Conservation (phyloP, 2,888 invertebrate genomes). For the Tineola bisselliella region DNA sequence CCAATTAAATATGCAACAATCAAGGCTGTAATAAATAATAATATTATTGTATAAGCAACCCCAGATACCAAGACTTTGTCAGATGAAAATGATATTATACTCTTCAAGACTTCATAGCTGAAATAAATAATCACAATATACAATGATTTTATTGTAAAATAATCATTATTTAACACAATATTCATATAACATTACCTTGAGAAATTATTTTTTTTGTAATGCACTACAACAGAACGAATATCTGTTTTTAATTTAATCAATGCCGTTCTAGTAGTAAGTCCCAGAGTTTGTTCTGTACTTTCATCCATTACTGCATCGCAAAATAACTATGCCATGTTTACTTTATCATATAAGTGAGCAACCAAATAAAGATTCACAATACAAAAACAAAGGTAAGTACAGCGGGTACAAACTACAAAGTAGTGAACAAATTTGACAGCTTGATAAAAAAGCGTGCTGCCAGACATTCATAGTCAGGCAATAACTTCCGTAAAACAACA, state of each 20-base stretch:
- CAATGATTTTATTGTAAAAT: background rate
- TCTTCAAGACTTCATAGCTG: slow-evolving; percentile 40
- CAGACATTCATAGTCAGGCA: no score
- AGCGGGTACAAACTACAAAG: no score
- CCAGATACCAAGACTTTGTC: slow-evolving; percentile 55
- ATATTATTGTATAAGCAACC: slow-evolving; percentile 52
- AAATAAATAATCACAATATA: slow-evolving; percentile 22
- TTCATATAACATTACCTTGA: slow-evolving; percentile 35
- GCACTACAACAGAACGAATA: slow-evolving; percentile 71
- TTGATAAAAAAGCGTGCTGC: no score
- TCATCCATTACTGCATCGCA: slow-evolving; percentile 37
- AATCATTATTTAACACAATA: background rate
- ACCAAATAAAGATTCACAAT: background rate
- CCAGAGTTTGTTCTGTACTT: slow-evolving; percentile 43
- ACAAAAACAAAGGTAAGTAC: background rate
- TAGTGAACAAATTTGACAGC: no score
- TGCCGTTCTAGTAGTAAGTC: slow-evolving; percentile 75
- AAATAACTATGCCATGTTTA: background rate
- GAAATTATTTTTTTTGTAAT: slow-evolving; percentile 69
- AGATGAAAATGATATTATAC: slow-evolving; percentile 57
- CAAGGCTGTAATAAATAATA: slow-evolving; percentile 47
- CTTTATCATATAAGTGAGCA: background rate
- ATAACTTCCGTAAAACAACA: no score
- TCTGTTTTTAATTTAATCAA: slow-evolving; percentile 75
- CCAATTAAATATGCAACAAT: slow-evolving; percentile 50